These are phyloP conservation scores for Limanda limanda DNA, from an alignment of 2,113 vertebrate species.

Conservation along the genomic window DNA sequence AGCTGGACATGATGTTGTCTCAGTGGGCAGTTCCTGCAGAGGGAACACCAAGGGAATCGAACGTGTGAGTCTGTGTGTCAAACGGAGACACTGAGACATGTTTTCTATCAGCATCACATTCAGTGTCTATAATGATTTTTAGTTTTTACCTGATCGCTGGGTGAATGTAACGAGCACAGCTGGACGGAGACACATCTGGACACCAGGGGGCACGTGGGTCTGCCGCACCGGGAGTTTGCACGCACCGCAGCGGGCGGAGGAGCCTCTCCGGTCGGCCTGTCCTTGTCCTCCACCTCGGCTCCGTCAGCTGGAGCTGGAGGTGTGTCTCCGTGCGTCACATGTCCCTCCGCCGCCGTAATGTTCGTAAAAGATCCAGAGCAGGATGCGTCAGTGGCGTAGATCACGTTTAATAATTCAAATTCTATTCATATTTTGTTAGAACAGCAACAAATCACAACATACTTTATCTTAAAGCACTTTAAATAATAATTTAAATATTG, in stretches of 20 bases:
- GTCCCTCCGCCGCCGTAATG: conserved; percentile 70
- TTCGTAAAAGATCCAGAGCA: conserved; percentile 45
- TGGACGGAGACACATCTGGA: neutral
- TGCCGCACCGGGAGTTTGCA: neutral
- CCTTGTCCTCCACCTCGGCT: conserved; percentile 55
- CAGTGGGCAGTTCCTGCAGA: neutral
- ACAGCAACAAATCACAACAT: too few species aligned
- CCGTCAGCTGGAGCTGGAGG: conserved; percentile 65
- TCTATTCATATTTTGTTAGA: too few species aligned
- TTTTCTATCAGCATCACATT: neutral
- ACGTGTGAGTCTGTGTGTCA: too few species aligned
- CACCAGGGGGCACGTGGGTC: neutral
- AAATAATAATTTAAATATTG: neutral
- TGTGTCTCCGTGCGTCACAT: conserved; percentile 67
- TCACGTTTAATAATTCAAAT: neutral
- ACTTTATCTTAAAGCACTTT: neutral
- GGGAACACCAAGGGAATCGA: neutral
- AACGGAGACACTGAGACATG: neutral
- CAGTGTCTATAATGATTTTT: too few species aligned
- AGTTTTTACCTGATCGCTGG: conserved; percentile 27
- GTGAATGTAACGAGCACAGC: neutral
- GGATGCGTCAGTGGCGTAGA: neutral
- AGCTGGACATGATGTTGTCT: conserved; percentile 55
- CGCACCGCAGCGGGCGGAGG: neutral
- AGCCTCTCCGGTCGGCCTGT: conserved; percentile 36